These are phyloP conservation scores for Oncopodura yosiiana DNA, from an alignment of 1,140 invertebrate species.

Conservation along the genomic window DNA sequence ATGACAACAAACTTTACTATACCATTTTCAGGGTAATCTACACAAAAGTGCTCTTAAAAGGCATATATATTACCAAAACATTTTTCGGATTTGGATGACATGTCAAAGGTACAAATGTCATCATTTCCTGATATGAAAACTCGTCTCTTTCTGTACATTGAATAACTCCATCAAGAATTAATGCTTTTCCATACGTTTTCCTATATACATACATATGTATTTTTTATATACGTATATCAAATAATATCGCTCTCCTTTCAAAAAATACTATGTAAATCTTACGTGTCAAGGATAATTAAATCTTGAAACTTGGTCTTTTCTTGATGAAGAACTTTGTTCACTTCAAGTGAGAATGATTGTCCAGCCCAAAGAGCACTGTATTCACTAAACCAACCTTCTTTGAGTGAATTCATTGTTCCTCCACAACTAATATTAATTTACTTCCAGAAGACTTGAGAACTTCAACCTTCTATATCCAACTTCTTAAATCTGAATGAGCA, in stretches of 20 bases:
- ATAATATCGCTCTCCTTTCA: conserved; percentile 15
- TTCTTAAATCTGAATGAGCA: too few relatives aligned
- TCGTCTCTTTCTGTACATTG: conserved; percentile 95
- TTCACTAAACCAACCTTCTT: conserved; percentile 85
- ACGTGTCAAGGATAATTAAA: conserved; percentile 82
- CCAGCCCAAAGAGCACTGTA: conserved; percentile 83
- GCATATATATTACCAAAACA: too few relatives aligned
- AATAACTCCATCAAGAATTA: conserved; percentile 92
- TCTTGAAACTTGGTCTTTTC: conserved; percentile 84
- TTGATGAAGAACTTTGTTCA: conserved; percentile 68
- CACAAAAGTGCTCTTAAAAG: not conserved
- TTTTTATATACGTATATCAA: not conserved
- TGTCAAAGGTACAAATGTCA: conserved; percentile 84
- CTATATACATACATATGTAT: conserved; percentile 44
- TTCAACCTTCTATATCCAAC: too few relatives aligned
- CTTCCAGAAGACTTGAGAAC: too few relatives aligned
- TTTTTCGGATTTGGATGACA: conserved; percentile 82
- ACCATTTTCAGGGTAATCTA: not conserved
- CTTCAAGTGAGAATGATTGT: conserved; percentile 76
- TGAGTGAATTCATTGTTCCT: conserved; percentile 50
- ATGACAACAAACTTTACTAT: conserved; percentile 59
- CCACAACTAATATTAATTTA: not conserved
- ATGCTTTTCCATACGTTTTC: conserved; percentile 71
- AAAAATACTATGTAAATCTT: conserved; percentile 39
- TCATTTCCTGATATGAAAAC: conserved; percentile 98